Evolutionary conservation across 2,888 invertebrate species (phyloP).

Genomic region (Xylota segnis): DNA sequence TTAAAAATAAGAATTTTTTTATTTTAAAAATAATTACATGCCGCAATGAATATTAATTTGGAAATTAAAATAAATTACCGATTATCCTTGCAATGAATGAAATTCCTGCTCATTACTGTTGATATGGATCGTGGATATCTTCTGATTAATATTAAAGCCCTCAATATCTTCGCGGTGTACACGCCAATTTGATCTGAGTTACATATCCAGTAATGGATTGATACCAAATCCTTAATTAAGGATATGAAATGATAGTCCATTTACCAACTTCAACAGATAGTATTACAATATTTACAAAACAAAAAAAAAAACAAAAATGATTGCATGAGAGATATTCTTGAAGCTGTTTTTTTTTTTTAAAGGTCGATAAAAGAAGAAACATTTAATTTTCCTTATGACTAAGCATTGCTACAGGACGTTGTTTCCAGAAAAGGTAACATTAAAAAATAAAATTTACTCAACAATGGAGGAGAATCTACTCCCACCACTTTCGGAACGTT

Average conservation of each 20-base stretch:
- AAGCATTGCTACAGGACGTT: neutral
- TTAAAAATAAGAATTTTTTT: slow-evolving; percentile 11
- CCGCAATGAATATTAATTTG: slow-evolving; percentile 34
- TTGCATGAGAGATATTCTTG: neutral
- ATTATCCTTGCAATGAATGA: slow-evolving; percentile 23
- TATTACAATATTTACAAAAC: no score
- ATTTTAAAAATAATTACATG: slow-evolving; percentile 27
- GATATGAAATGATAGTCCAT: neutral
- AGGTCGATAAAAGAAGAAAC: neutral
- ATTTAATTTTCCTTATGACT: slow-evolving; percentile 7
- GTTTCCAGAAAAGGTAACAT: neutral
- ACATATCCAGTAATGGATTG: neutral
- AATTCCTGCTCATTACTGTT: slow-evolving; percentile 12
- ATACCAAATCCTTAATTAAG: slow-evolving; percentile 14
- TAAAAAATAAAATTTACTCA: neutral
- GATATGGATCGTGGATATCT: slow-evolving; percentile 9
- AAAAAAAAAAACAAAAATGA: neutral
- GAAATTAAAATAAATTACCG: slow-evolving; percentile 43
- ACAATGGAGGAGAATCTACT: neutral
- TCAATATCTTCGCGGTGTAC: neutral
- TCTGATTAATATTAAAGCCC: slow-evolving; percentile 7
- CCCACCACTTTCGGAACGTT: neutral
- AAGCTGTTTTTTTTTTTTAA: no score
- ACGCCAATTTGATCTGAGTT: neutral
- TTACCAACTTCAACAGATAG: neutral